Evolutionary conservation across 2,888 invertebrate genomes (phyloP), one percentile per base, ranked within the genome.

Genomic region (Euzetes globulus): DNA sequence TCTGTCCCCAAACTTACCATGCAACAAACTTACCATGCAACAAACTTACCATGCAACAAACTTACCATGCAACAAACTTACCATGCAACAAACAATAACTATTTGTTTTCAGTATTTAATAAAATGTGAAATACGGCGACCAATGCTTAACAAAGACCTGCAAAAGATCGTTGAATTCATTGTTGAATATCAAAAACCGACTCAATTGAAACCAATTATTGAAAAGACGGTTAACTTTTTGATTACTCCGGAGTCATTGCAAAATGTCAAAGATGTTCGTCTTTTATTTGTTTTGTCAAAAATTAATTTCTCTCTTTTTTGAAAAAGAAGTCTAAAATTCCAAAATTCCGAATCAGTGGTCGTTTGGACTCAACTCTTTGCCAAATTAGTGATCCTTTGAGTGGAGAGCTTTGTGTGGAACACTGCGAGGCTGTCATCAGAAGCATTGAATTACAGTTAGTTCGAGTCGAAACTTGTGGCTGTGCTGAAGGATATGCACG

Each of bases 401-500:
- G 90, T 5, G 97, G 97, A 76, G 89, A 91, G 86, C 91, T 91
- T 78, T 78, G 88, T 22, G 88, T 94, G 70, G 90, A 92, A 80
- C 87, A 89, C 80, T 92, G 92, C 80, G 90, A 91, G 76, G 88
- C 89, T 47, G 87, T 89, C 0, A 90, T 97, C 76, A 92, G 93
- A 82, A 95, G 95, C 0, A 89, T 98, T 74, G 97, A 98, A 83
- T 84, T 98, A 77, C 97, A 97, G 83, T 85, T 98, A 77, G 91
- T 97, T 1, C 86, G 97, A 74, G 92, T 97, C 1, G 97, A 98
- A 84, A 96, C 95, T 0, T 95, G 95, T 82, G 96, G 96, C 71
- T 91, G 91, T 82, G 89, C 90, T 0, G 94, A 94, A 82, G 96
- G 94, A 17, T 94, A 91, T 83, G 90, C 94, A 1, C 88, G 90